A percentile compares a stretch with the other conserved stretches of the same genome.
Evolutionary conservation across 2,797 vertebrate species (phyloP).

Genomic region (Parambassis ranga): DNA sequence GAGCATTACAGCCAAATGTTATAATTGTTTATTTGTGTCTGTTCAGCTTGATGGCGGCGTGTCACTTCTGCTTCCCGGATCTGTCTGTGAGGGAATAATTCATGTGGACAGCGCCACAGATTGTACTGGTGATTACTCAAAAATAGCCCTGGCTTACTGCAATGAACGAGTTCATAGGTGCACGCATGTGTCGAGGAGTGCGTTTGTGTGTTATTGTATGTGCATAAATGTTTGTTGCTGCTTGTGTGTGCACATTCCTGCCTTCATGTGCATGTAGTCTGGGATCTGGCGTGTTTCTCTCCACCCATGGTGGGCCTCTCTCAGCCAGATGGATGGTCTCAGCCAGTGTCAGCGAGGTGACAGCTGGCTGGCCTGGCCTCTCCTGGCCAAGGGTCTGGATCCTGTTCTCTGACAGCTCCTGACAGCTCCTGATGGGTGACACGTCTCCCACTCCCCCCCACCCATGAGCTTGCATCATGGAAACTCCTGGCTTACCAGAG

Average conservation of each 20-base stretch:
- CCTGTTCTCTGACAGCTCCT: conserved; percentile 75
- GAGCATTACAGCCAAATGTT: conserved; percentile 41
- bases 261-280: conserved; percentile 34
- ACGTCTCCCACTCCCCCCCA: conserved; percentile 37
- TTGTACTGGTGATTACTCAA: conserved; percentile 52
- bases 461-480: conserved; percentile 65
- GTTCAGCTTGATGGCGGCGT: conserved; percentile 49
- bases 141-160: conserved; percentile 38
- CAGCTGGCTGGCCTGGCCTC: conserved; percentile 77
- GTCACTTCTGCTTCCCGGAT: conserved; percentile 62
- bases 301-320: conserved; percentile 70
- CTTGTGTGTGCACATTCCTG: conserved; percentile 31
- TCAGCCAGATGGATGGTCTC: conserved; percentile 80
- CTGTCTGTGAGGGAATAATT: conserved; percentile 58
- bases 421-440: conserved; percentile 74
- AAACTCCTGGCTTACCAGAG: conserved; percentile 58
- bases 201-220: neutral
- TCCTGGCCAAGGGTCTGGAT: conserved; percentile 74
- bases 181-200: neutral
- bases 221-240: conserved; percentile 25
- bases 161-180: conserved; percentile 2
- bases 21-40: conserved; percentile 69
- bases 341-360: conserved; percentile 77
- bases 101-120: conserved; percentile 56
- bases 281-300: conserved; percentile 59